Evolutionary conservation across 2,888 invertebrate genomes (phyloP).

Genomic region (Apamea anceps): DNA sequence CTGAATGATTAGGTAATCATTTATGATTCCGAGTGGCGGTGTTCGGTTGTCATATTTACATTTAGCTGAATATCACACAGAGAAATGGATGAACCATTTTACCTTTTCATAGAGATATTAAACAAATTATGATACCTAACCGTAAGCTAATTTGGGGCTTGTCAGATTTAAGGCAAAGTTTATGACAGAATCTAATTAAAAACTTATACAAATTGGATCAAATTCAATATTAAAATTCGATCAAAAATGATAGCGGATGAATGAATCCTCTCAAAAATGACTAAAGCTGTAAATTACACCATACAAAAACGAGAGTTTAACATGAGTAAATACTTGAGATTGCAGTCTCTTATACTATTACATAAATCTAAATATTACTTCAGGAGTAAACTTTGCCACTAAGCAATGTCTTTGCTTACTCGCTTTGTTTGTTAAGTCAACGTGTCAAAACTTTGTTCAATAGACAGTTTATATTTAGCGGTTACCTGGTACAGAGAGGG

Average conservation of each 20-base stretch:
- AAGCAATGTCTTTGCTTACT: conserved; percentile 28
- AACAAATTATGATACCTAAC: neutral
- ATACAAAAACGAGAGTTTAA: conserved; percentile 6
- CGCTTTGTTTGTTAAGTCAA: conserved; percentile 49
- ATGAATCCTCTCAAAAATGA: neutral
- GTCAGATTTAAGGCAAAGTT: conserved; percentile 16
- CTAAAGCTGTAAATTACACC: neutral
- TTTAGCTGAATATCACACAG: neutral
- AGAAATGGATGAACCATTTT: neutral
- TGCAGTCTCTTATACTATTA: conserved; percentile 40
- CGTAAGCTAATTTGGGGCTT: conserved; percentile 15
- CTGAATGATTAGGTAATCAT: conserved; percentile 53
- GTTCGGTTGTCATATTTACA: conserved; percentile 14
- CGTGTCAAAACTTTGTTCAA: conserved; percentile 58
- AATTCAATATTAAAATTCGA: neutral
- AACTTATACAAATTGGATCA: neutral
- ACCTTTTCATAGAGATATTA: neutral
- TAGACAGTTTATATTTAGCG: conserved; percentile 14
- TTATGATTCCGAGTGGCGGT: conserved; percentile 4
- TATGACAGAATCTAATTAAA: conserved; percentile 11
- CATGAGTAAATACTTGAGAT: conserved; percentile 23
- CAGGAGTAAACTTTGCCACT: conserved; percentile 46
- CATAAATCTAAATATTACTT: conserved; percentile 46
- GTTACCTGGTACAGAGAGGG: neutral
- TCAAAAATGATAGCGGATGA: neutral